These are phyloP conservation scores for Xestia ashworthii DNA, from an alignment of 2,888 invertebrate species.

Conservation along the genomic window DNA sequence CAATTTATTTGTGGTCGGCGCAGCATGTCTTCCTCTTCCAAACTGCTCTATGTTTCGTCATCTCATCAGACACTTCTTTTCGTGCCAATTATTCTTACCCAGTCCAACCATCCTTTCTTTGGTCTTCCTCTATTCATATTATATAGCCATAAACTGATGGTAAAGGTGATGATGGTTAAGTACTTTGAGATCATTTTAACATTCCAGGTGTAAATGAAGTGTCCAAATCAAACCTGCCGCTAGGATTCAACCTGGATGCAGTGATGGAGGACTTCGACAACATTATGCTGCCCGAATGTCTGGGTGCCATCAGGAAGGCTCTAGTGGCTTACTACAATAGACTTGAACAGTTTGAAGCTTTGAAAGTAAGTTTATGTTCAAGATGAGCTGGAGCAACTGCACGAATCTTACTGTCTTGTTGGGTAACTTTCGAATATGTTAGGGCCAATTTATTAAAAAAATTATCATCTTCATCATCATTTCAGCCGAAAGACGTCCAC, in stretches of 20 bases:
- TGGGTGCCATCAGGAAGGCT: slow-evolving; percentile 79
- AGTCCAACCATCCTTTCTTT: too few relatives aligned
- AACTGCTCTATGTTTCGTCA: too few relatives aligned
- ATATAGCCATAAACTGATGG: too few relatives aligned
- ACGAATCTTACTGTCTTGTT: background rate
- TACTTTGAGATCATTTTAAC: too few relatives aligned
- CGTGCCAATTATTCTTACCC: too few relatives aligned
- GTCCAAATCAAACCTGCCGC: slow-evolving; percentile 79
- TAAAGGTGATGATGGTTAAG: too few relatives aligned
- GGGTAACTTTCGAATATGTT: background rate
- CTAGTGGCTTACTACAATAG: slow-evolving; percentile 84
- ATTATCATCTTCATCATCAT: too few relatives aligned
- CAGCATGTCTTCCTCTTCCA: too few relatives aligned
- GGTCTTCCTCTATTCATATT: too few relatives aligned
- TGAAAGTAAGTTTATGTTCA: slow-evolving; percentile 73
- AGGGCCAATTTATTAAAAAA: background rate
- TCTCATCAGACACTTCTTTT: too few relatives aligned
- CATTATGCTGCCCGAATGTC: slow-evolving; percentile 82
- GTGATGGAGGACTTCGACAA: slow-evolving; percentile 81
- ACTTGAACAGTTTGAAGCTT: slow-evolving; percentile 78
- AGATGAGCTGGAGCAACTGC: background rate
- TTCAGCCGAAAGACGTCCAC: too few relatives aligned
- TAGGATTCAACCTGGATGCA: slow-evolving; percentile 82
- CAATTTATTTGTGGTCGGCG: too few relatives aligned
- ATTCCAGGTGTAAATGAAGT: slow-evolving; percentile 71